phyloP scores from a whole-genome alignment of 2,113 vertebrate genomes.

The Nesogale talazaci region DNA sequence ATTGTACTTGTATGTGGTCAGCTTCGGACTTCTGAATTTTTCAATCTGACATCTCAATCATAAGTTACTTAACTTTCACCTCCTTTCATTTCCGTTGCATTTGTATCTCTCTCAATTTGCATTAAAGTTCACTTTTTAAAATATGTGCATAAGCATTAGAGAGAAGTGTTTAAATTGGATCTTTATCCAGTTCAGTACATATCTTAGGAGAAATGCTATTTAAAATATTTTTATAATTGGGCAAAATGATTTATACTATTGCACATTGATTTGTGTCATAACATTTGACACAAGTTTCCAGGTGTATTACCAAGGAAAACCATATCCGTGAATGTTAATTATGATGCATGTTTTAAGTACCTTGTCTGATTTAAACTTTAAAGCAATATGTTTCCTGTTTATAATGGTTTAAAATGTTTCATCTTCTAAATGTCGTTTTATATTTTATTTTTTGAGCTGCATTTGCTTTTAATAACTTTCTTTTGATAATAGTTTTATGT shows the following conservation, averaged over 20 bases:
- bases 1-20: background rate
- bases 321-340: background rate
- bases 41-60: conserved; percentile 23
- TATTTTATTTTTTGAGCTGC: background rate
- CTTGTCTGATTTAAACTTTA: background rate
- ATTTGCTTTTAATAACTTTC: background rate
- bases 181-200: background rate
- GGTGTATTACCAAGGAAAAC: background rate
- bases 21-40: conserved; percentile 32
- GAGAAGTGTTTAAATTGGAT: background rate
- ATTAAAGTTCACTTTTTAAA: conserved; percentile 40
- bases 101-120: background rate
- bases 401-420: background rate
- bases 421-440: background rate
- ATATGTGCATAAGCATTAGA: background rate
- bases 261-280: background rate
- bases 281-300: background rate
- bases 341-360: conserved; percentile 18
- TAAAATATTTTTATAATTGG: background rate
- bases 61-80: background rate
- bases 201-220: background rate
- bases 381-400: background rate
- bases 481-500: background rate
- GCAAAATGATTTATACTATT: background rate
- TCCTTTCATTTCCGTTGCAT: conserved; percentile 1